These are phyloP conservation scores for Halcyon smyrnensis DNA, from an alignment of 2,797 vertebrate genomes.

Conservation along the genomic window DNA sequence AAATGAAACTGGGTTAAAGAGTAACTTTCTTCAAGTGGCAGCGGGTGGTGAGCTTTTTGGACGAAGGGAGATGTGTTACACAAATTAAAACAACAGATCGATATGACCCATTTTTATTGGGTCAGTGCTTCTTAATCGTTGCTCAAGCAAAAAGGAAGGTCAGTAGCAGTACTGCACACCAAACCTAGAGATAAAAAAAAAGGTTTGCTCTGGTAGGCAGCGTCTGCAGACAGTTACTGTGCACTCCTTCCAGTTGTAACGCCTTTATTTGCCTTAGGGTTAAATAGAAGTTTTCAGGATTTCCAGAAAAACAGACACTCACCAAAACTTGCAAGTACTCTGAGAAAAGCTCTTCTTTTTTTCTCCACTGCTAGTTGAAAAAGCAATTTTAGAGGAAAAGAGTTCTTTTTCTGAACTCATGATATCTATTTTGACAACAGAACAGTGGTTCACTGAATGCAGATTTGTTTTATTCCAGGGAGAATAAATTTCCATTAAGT, in stretches of 20 bases:
- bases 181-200: not conserved
- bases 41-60: not conserved
- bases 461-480: not conserved
- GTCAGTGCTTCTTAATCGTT: conserved; percentile 25
- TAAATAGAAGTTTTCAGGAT: not conserved
- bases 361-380: not conserved
- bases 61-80: not conserved
- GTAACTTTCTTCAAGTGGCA: conserved; percentile 7
- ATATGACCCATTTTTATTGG: conserved; percentile 41
- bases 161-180: not conserved
- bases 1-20: conserved; percentile 28
- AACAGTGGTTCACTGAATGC: not conserved
- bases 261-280: not conserved
- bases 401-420: not conserved
- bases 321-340: not conserved
- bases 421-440: not conserved
- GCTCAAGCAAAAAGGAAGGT: conserved; percentile 16
- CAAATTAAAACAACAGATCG: conserved; percentile 43
- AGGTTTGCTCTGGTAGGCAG: not conserved
- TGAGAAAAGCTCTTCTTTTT: not conserved
- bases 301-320: not conserved
- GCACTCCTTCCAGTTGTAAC: not conserved
- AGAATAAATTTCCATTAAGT: not conserved
- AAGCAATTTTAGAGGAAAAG: not conserved
- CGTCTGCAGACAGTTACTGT: not conserved